Evolutionary conservation across 2,888 invertebrate species (phyloP), one percentile per base, ranked within the genome.

Genomic region (Lasioglossum villosulum): DNA sequence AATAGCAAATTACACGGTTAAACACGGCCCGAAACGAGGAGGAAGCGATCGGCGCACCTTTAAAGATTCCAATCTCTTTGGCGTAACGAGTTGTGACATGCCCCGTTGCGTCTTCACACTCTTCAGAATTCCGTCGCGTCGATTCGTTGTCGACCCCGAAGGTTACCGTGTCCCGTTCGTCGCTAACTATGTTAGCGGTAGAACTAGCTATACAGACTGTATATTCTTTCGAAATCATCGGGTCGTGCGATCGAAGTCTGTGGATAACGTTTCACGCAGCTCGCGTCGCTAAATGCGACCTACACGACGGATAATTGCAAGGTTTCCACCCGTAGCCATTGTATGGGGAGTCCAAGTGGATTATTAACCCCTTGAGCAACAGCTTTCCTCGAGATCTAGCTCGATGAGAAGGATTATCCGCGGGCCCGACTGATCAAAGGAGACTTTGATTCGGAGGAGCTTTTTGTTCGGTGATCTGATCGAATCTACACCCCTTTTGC

Each of bases 51-150:
- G 87, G 80, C 76, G 73, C 77, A 30, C 71, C 87, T 89, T 73
- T 82, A 83, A 91, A 91, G 91, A 91, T 91, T 91, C 80, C 88
- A 91, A 91, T 91, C 91, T 91, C 80, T 48, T 83, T 80, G 78
- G 34, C 39, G 83, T 90, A 91, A 91, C 86, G 91, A 91, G 90
- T 90, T 83, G 86, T 82, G 80, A 84, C 86, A 90, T 87, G 92
- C 86, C 86, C 80, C 87, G 88, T 78, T 87, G 92, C 84, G 78
- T 87, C 88, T 84, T 91, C 78, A 78, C 88, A 76, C 89, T 78
- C 78, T 84, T 75, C 83, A 27, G 59, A 59, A 59, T 59, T 59
- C 59, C 66, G 66, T 66, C 66, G 30, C 34, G 59, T 27, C 34
- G 66, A 19, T 34, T 34, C 34, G 66, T 6, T 8, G 23, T 23